phyloP scores from a whole-genome alignment of 2,888 invertebrate species.

The Drosophila subsilvestris region DNA sequence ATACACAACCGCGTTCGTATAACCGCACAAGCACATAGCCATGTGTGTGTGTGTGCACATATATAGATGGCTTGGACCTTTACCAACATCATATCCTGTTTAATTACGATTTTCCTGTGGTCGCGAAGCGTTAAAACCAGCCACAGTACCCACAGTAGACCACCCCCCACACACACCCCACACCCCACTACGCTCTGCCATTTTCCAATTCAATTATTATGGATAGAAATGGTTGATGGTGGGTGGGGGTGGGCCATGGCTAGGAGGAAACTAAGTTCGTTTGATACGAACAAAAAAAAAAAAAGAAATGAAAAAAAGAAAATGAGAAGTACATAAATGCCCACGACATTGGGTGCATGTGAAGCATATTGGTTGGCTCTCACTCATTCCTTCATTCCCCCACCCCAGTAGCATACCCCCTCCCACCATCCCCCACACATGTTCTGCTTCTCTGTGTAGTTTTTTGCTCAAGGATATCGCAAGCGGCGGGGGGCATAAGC shows the following conservation, averaged over 20 bases:
- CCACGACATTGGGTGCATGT: conserved; percentile 63
- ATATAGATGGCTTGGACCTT: conserved; percentile 30
- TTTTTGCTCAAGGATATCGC: no score
- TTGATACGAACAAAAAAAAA: conserved; percentile 26
- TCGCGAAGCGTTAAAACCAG: conserved; percentile 66
- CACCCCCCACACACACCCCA: conserved; percentile 7
- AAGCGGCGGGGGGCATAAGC: no score
- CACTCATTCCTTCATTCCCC: background rate
- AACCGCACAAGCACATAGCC: conserved; percentile 6
- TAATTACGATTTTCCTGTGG: conserved; percentile 77
- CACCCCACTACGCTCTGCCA: conserved; percentile 31
- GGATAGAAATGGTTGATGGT: conserved; percentile 33
- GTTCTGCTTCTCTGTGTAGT: no score
- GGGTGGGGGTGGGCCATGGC: background rate
- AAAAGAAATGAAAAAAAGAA: conserved; percentile 6
- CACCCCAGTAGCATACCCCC: no score
- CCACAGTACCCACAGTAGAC: no score
- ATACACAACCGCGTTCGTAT: background rate
- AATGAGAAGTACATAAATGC: conserved; percentile 51
- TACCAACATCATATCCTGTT: conserved; percentile 71
- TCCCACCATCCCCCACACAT: no score
- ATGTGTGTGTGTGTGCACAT: background rate
- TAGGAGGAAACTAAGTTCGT: conserved; percentile 3
- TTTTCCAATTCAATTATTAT: conserved; percentile 78
- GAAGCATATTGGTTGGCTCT: conserved; percentile 57